Evolutionary conservation across 1,140 invertebrate species (phyloP).

Genomic region (Cydia strobilella): DNA sequence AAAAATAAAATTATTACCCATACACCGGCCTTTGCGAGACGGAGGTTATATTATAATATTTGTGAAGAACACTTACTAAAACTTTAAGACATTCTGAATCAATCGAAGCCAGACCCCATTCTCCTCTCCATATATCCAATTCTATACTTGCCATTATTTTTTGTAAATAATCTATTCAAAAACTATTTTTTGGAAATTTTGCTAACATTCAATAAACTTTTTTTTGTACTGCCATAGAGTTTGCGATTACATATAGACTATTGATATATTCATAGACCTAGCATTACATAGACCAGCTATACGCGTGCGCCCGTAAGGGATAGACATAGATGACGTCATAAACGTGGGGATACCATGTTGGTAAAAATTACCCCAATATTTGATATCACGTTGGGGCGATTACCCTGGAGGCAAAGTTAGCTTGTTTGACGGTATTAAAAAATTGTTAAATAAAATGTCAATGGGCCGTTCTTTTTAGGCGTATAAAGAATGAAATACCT

Average conservation of each 20-base stretch:
- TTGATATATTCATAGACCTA: no score
- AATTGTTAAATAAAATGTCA: no score
- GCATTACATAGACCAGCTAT: no score
- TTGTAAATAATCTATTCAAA: constrained; percentile 33
- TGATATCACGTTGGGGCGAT: no score
- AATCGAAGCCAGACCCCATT: constrained; percentile 91
- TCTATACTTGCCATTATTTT: constrained; percentile 78
- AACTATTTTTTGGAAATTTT: constrained; percentile 36
- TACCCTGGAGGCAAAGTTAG: no score
- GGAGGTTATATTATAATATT: constrained; percentile 50
- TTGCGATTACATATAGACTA: neutral
- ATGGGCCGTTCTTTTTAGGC: no score
- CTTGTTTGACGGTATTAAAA: no score
- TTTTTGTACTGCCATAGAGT: constrained; percentile 25
- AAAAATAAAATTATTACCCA: constrained; percentile 42
- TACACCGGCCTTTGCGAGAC: constrained; percentile 46
- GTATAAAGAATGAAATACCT: no score
- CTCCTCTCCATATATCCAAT: constrained; percentile 89
- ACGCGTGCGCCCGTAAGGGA: no score
- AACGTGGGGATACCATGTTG: no score
- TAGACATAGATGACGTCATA: no score
- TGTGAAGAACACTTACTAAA: constrained; percentile 82
- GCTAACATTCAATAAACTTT: constrained; percentile 36
- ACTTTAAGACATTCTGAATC: constrained; percentile 89
- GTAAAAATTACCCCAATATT: no score